These are phyloP conservation scores for Drosophila simulans DNA, from an alignment of 1,140 invertebrate genomes.

Conservation along the genomic window DNA sequence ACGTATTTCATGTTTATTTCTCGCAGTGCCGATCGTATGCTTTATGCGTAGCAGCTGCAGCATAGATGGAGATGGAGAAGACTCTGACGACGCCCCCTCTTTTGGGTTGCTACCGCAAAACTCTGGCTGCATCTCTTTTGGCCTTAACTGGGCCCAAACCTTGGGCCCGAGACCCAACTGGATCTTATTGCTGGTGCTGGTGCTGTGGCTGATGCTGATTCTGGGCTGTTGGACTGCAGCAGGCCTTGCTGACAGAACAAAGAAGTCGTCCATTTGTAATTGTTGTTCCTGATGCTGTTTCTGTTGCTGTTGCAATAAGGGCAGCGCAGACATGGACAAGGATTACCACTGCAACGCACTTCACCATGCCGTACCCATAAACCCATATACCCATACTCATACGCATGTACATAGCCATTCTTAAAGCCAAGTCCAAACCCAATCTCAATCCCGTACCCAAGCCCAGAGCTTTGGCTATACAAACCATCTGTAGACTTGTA, in stretches of 20 bases:
- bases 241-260: constrained; percentile 78
- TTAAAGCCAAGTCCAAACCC: constrained; percentile 23
- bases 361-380: constrained; percentile 18
- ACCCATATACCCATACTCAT: constrained; percentile 9
- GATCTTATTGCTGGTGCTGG: constrained; percentile 21
- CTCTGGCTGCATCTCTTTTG: constrained; percentile 16
- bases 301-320: constrained; percentile 63
- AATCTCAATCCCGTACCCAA: constrained; percentile 23
- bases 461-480: constrained; percentile 13
- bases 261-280: constrained; percentile 84
- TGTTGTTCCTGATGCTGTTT: constrained; percentile 66
- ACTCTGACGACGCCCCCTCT: constrained; percentile 73
- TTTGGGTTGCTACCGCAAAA: constrained; percentile 68
- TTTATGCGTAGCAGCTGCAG: constrained; percentile 78
- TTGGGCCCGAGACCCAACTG: constrained; percentile 16
- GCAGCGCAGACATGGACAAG: constrained; percentile 56
- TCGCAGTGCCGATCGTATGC: constrained; percentile 50
- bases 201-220: constrained; percentile 25
- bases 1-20: not conserved
- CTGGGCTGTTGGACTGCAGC: constrained; percentile 31
- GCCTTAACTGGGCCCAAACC: constrained; percentile 8
- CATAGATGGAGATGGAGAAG: constrained; percentile 62
- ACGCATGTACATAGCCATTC: constrained; percentile 3
- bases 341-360: constrained; percentile 66
- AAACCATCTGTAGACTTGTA: constrained; percentile 48